phyloP scores from a whole-genome alignment of 2,797 vertebrate species.

The Channa striata region DNA sequence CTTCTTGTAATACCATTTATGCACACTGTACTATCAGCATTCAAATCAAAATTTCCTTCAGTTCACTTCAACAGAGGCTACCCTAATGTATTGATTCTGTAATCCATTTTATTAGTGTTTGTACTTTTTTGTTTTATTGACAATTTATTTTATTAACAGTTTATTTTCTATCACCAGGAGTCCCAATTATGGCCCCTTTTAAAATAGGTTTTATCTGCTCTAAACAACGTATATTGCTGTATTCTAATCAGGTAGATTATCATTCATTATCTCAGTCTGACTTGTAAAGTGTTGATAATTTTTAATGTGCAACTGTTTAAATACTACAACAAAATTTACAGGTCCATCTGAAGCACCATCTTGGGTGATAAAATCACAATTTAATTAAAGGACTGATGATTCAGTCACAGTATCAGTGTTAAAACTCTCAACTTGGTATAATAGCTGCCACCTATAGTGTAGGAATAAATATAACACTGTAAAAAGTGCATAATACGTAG shows the following conservation, averaged over 20 bases:
- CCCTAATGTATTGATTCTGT: no score
- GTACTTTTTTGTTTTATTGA: not conserved
- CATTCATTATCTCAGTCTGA: conserved; percentile 61
- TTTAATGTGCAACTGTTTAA: conserved; percentile 75
- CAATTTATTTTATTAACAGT: not conserved
- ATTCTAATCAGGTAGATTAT: conserved; percentile 55
- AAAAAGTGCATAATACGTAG: not conserved
- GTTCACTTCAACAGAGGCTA: no score
- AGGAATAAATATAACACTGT: no score
- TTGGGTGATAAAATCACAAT: conserved; percentile 67
- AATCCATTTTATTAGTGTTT: not conserved
- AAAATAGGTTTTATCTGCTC: no score
- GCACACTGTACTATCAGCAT: no score
- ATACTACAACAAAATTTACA: conserved; percentile 65
- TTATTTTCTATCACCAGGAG: not conserved
- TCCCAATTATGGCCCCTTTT: not conserved
- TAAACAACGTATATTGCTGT: no score
- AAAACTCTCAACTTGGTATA: conserved; percentile 63
- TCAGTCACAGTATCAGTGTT: conserved; percentile 58
- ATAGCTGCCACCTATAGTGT: conserved; percentile 16
- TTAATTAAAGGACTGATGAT: conserved; percentile 77
- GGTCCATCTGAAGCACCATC: conserved; percentile 55
- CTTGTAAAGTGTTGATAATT: conserved; percentile 80
- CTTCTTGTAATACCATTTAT: no score
- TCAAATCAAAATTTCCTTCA: no score